phyloP scores from a whole-genome alignment of 2,797 vertebrate species.

The Peromyscus eremicus region DNA sequence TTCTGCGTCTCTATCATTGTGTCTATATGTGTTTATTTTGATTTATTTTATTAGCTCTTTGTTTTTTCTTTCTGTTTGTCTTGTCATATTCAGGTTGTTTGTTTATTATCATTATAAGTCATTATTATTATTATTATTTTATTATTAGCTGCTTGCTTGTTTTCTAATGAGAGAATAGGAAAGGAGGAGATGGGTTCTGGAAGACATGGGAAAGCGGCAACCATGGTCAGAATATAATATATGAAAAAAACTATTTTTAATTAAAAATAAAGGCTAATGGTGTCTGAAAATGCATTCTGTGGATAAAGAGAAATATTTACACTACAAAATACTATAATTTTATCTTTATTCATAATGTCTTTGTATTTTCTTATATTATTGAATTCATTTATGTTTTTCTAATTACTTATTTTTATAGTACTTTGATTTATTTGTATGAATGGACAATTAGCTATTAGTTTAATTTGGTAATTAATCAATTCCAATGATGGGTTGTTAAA shows the following conservation, averaged over 20 bases:
- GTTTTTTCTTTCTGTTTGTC: background rate
- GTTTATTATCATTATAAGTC: background rate
- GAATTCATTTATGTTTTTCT: conserved; percentile 3
- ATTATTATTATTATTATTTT: background rate
- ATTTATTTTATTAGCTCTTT: background rate
- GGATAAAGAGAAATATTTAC: background rate
- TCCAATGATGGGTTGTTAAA: conserved; percentile 11
- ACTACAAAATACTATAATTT: background rate
- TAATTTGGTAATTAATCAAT: conserved; percentile 41
- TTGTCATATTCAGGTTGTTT: background rate
- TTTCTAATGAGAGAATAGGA: background rate
- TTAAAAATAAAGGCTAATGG: background rate
- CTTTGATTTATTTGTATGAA: conserved; percentile 31
- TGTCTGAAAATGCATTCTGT: background rate
- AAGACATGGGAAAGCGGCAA: background rate
- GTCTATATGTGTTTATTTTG: background rate
- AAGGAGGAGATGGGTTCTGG: background rate
- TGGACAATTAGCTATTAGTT: background rate
- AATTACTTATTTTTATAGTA: background rate
- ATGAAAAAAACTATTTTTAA: background rate
- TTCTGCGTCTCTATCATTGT: background rate
- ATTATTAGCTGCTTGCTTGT: background rate
- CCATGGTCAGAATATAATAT: background rate
- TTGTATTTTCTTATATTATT: background rate
- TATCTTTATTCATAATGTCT: background rate